A percentile compares a stretch with the other conserved stretches of the same genome.
Conservation (phyloP, 2,113 vertebrate genomes). For the Chloebia gouldiae region DNA sequence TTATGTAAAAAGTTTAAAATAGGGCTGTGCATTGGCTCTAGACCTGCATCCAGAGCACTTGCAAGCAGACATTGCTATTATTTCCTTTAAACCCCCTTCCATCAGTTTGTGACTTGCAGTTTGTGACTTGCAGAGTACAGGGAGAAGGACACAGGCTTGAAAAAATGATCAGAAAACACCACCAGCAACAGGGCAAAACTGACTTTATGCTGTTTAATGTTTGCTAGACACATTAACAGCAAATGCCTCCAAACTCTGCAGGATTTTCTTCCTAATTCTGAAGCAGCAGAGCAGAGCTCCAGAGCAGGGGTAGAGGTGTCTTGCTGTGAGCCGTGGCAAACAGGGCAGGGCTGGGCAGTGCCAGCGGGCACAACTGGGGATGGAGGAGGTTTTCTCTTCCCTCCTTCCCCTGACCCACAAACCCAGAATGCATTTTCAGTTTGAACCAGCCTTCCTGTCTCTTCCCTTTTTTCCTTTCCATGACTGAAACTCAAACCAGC, state of each 20-base stretch:
- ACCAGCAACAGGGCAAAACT: neutral
- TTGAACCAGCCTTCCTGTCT: neutral
- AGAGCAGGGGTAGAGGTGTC: neutral
- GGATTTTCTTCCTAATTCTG: neutral
- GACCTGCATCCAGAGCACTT: neutral
- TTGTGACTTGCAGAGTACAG: too few relatives aligned
- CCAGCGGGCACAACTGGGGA: fast-evolving
- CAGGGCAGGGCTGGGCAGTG: neutral
- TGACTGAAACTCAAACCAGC: neutral
- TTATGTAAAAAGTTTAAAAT: neutral
- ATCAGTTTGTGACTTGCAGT: neutral
- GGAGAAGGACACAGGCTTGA: neutral
- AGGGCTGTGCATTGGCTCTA: neutral
- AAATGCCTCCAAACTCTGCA: neutral
- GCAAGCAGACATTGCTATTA: neutral
- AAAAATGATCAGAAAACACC: neutral
- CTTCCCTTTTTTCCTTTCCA: neutral
- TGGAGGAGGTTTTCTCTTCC: neutral
- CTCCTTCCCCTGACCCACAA: neutral
- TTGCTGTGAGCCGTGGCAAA: neutral
- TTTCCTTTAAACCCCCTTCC: neutral
- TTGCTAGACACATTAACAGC: neutral
- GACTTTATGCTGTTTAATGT: neutral
- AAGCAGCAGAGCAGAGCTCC: neutral
- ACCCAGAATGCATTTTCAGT: neutral